Conservation (phyloP, 1,140 invertebrate species). For the Halotydeus destructor region DNA sequence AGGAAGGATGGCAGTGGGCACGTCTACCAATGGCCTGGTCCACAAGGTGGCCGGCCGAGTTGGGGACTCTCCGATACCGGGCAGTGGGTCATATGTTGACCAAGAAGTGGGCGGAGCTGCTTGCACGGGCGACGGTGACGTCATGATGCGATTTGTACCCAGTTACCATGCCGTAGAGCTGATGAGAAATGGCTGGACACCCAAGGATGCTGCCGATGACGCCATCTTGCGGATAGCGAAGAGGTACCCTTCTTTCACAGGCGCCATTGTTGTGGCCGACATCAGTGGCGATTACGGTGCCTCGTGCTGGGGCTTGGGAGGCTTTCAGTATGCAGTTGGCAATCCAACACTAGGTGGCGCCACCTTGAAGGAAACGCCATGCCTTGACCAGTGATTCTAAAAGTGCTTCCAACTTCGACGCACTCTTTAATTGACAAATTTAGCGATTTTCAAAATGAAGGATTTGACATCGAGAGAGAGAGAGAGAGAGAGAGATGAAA, state of each 20-base stretch:
- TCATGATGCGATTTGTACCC: constrained; percentile 88
- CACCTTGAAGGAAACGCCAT: too few relatives aligned
- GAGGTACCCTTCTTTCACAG: constrained; percentile 56
- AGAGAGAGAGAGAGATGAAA: too few relatives aligned
- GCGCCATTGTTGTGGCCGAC: constrained; percentile 54
- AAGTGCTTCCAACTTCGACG: too few relatives aligned
- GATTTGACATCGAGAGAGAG: too few relatives aligned
- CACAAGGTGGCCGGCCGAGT: constrained; percentile 56
- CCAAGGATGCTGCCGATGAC: constrained; percentile 38
- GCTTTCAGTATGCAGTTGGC: too few relatives aligned
- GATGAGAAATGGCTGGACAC: constrained; percentile 49
- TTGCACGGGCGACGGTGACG: constrained; percentile 80
- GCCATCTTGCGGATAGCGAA: constrained; percentile 43
- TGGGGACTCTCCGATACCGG: constrained; percentile 82
- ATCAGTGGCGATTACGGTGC: too few relatives aligned
- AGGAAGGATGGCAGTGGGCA: constrained; percentile 65
- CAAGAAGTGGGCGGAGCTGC: constrained; percentile 68
- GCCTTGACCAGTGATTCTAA: too few relatives aligned
- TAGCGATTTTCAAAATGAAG: too few relatives aligned
- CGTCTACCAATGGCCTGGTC: constrained; percentile 93
- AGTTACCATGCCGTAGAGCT: constrained; percentile 69
- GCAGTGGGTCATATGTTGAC: constrained; percentile 82
- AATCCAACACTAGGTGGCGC: too few relatives aligned
- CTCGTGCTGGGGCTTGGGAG: too few relatives aligned
- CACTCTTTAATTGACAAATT: too few relatives aligned